Percentiles rank a stretch among this genome's conserved stretches.
Conservation (phyloP, 2,113 vertebrate species). For the Eudyptes chrysolophus region DNA sequence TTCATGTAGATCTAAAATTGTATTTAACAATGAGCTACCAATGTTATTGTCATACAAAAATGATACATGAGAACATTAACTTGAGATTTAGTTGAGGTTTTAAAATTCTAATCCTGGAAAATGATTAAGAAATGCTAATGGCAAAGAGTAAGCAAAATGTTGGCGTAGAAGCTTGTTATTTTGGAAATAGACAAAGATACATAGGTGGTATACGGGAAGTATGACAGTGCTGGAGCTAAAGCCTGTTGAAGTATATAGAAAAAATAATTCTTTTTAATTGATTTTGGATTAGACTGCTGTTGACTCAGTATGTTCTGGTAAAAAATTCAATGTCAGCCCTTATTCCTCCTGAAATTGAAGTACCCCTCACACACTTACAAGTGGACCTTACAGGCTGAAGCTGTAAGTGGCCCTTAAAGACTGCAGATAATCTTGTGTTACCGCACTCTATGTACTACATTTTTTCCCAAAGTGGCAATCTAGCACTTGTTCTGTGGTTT, state of each 20-base stretch:
- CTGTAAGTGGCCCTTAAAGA: background rate
- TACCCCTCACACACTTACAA: background rate
- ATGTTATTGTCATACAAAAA: background rate
- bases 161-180: background rate
- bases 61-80: background rate
- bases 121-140: background rate
- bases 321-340: background rate
- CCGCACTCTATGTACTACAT: background rate
- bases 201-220: background rate
- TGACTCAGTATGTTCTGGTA: background rate
- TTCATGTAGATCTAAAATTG: background rate
- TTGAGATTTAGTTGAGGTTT: background rate
- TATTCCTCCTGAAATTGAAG: background rate
- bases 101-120: background rate
- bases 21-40: background rate
- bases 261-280: background rate
- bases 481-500: background rate
- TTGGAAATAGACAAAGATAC: background rate
- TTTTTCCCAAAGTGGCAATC: background rate
- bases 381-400: background rate
- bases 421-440: background rate
- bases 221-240: background rate
- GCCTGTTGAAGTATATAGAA: background rate
- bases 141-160: background rate
- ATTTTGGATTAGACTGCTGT: background rate